A percentile compares a stretch with the other conserved stretches of the same genome.
phyloP scores from a whole-genome alignment of 1,140 invertebrate genomes.

The Micrasema minimum region DNA sequence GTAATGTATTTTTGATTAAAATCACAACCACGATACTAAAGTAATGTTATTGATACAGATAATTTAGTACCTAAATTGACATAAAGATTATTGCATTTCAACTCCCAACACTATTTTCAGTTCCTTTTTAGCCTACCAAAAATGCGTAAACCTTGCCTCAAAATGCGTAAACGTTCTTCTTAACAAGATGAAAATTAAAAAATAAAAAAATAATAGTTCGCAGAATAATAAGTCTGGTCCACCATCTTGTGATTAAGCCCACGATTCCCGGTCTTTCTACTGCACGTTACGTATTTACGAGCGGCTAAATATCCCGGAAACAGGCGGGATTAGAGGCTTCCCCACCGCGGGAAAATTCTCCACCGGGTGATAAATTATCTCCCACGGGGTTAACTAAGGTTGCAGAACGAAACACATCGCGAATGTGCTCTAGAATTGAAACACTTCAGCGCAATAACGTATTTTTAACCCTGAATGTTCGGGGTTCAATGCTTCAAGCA shows the following conservation, averaged over 20 bases:
- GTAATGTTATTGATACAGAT: too few relatives aligned
- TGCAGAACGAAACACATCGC: background rate
- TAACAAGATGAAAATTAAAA: too few relatives aligned
- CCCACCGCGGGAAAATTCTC: slow-evolving; percentile 12
- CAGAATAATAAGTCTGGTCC: background rate
- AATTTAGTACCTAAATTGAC: too few relatives aligned
- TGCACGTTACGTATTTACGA: slow-evolving; percentile 3
- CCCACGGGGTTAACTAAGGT: slow-evolving; percentile 19
- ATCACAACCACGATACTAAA: too few relatives aligned
- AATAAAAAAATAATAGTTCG: background rate
- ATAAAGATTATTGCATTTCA: too few relatives aligned
- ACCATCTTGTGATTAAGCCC: slow-evolving; percentile 13
- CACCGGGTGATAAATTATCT: slow-evolving; percentile 16
- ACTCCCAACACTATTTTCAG: too few relatives aligned
- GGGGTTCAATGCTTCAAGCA: too few relatives aligned
- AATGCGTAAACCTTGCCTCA: too few relatives aligned
- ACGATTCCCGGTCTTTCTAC: background rate
- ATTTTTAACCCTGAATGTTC: too few relatives aligned
- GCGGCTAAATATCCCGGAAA: slow-evolving; percentile 2
- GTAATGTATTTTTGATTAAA: too few relatives aligned
- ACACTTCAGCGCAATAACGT: background rate
- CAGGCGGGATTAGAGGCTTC: slow-evolving; percentile 4
- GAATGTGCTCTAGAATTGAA: background rate
- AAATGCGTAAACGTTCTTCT: too few relatives aligned
- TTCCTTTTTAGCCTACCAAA: too few relatives aligned